These are phyloP conservation scores for Spinus pinus DNA, from an alignment of 2,797 vertebrate genomes.

Conservation along the genomic window DNA sequence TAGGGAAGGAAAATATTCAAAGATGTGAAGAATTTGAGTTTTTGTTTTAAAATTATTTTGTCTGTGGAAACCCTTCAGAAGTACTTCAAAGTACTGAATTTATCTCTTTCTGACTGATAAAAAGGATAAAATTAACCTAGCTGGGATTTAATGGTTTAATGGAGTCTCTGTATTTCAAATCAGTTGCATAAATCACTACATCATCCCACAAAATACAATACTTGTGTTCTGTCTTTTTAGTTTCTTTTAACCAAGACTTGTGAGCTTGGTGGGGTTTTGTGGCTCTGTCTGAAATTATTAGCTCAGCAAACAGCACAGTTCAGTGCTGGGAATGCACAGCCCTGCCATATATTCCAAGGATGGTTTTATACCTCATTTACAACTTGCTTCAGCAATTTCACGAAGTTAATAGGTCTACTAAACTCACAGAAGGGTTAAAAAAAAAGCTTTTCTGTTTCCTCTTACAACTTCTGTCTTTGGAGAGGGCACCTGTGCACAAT, in stretches of 20 bases:
- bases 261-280: background rate
- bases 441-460: background rate
- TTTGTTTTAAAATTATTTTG: background rate
- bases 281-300: slow-evolving; percentile 10
- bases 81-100: background rate
- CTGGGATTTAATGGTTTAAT: background rate
- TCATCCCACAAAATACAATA: background rate
- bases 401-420: background rate
- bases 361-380: slow-evolving; percentile 22
- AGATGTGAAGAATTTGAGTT: background rate
- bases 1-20: background rate
- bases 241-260: slow-evolving; percentile 2
- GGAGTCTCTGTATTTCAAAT: background rate
- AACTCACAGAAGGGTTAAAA: background rate
- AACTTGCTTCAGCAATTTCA: slow-evolving; percentile 14
- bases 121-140: background rate
- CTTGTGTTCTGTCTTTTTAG: background rate
- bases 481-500: background rate
- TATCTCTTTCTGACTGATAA: background rate
- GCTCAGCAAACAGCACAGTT: background rate
- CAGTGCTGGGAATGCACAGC: background rate
- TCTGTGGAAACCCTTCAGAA: background rate
- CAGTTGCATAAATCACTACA: background rate
- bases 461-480: background rate
- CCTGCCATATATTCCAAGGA: background rate